These are phyloP conservation scores for Tipula helvola DNA, from an alignment of 2,888 invertebrate genomes.

Conservation along the genomic window DNA sequence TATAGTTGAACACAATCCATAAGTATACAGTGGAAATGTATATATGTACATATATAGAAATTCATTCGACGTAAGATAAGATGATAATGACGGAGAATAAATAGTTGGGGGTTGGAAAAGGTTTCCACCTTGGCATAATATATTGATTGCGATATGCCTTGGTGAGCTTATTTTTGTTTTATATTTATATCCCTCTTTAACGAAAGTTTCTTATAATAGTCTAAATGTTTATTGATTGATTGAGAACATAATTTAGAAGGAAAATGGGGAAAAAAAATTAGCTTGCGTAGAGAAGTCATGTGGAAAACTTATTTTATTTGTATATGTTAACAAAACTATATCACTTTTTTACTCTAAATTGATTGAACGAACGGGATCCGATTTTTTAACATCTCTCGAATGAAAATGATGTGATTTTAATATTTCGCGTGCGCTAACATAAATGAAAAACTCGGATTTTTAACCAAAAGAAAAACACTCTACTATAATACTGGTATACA, in stretches of 20 bases:
- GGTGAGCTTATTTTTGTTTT: not conserved
- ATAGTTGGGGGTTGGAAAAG: not conserved
- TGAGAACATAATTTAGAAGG: not conserved
- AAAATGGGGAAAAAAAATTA: not conserved
- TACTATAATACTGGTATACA: not conserved
- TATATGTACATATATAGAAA: not conserved
- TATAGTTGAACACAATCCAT: not conserved
- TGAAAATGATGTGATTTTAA: not conserved
- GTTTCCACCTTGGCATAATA: not conserved
- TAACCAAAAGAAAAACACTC: not conserved
- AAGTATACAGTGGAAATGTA: not conserved
- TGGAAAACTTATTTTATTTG: not conserved
- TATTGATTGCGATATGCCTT: not conserved
- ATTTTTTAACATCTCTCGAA: not conserved
- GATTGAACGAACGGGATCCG: not conserved
- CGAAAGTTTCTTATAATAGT: not conserved
- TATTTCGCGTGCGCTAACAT: not conserved
- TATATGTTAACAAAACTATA: not conserved
- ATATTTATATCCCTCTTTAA: not conserved
- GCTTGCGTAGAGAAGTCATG: not conserved
- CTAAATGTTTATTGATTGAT: not conserved
- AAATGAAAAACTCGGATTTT: not conserved
- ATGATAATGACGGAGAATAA: not conserved
- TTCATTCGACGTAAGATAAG: not conserved
- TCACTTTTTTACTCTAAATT: not conserved